Conservation (phyloP, 2,888 invertebrate genomes). For the Clanis bilineata region DNA sequence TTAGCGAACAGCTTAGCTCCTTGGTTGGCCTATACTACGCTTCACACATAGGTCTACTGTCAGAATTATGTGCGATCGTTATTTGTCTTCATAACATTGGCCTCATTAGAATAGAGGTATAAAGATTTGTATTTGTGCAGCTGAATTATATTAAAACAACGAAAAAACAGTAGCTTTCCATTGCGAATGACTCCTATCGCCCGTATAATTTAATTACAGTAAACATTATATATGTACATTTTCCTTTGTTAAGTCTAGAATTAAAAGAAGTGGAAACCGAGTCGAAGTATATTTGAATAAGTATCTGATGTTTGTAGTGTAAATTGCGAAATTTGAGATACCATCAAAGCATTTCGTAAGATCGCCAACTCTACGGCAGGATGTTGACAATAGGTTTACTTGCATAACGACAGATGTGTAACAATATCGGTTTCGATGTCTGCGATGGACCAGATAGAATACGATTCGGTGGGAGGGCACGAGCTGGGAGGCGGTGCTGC, state of each 20-base stretch:
- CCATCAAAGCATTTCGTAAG: conserved; percentile 6
- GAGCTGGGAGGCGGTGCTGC: conserved; percentile 65
- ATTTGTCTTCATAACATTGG: too few species aligned
- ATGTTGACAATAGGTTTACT: conserved; percentile 53
- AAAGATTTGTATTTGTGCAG: too few species aligned
- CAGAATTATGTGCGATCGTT: too few species aligned
- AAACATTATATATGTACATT: background rate
- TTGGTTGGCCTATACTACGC: too few species aligned
- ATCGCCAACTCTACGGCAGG: conserved; percentile 25
- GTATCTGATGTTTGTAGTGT: background rate
- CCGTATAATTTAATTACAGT: background rate
- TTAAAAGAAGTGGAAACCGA: background rate
- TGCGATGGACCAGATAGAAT: conserved; percentile 39
- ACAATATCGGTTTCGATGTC: conserved; percentile 51
- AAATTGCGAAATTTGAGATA: conserved; percentile 10
- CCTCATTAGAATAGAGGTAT: too few species aligned
- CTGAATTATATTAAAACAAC: too few species aligned
- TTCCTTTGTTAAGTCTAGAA: background rate
- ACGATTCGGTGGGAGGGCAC: conserved; percentile 71
- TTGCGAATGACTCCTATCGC: too few species aligned
- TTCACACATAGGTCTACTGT: too few species aligned
- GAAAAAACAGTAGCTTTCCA: too few species aligned
- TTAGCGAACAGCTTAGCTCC: too few species aligned
- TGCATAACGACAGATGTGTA: conserved; percentile 60
- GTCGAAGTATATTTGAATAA: background rate